Conservation (phyloP, 2,797 vertebrate species). For the Brachyalestes nurse region DNA sequence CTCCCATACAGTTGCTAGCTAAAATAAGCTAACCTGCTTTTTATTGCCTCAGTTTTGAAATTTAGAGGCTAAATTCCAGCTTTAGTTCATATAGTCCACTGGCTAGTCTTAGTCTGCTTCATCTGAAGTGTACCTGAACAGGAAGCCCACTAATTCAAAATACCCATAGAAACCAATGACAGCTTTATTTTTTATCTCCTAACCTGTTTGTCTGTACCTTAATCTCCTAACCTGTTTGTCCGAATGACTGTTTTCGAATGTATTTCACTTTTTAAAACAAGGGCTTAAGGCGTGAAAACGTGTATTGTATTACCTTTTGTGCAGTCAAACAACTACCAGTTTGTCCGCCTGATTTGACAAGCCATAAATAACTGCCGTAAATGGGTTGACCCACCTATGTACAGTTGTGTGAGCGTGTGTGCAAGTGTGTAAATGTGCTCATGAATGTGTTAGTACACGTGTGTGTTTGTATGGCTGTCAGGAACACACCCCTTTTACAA, state of each 20-base stretch:
- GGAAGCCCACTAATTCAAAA: too few species aligned
- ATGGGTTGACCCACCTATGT: conserved; percentile 8
- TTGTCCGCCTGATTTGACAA: conserved; percentile 23
- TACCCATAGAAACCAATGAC: too few species aligned
- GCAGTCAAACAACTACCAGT: conserved; percentile 23
- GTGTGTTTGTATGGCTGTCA: background rate
- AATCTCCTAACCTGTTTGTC: background rate
- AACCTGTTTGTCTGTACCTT: too few species aligned
- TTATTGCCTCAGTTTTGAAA: too few species aligned
- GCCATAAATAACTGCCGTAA: conserved; percentile 4
- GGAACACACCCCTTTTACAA: background rate
- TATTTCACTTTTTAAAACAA: background rate
- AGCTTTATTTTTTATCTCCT: too few species aligned
- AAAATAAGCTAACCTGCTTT: too few species aligned
- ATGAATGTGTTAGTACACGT: too few species aligned
- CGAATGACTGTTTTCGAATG: background rate
- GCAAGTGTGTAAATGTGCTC: background rate
- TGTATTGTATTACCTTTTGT: background rate
- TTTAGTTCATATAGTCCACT: too few species aligned
- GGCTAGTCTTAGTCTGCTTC: too few species aligned
- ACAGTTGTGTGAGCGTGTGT: background rate
- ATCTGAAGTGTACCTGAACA: too few species aligned
- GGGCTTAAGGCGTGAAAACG: background rate
- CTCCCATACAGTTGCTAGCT: too few species aligned
- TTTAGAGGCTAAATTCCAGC: too few species aligned